These are phyloP conservation scores for Parauchenoglanis ngamensis DNA, from an alignment of 2,797 vertebrate species.

Conservation along the genomic window DNA sequence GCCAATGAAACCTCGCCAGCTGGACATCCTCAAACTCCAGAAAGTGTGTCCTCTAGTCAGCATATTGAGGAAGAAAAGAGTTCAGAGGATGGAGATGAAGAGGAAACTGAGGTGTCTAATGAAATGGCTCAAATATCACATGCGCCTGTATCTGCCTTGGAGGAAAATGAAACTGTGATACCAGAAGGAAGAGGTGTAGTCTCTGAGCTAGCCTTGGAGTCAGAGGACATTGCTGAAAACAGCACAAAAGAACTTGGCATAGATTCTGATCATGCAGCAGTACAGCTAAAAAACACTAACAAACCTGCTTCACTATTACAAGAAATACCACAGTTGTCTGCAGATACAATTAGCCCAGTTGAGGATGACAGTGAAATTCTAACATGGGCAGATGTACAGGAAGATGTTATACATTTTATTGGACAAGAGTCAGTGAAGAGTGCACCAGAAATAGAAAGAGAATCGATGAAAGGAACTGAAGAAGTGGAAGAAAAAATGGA, in stretches of 20 bases:
- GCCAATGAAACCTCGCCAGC: not conserved
- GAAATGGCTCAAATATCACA: constrained; percentile 55
- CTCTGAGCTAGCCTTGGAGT: constrained; percentile 34
- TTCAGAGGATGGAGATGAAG: constrained; percentile 54
- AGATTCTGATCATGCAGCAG: constrained; percentile 35
- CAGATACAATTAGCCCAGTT: constrained; percentile 28
- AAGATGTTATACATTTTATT: constrained; percentile 66
- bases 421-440: constrained; percentile 52
- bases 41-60: constrained; percentile 36
- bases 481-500: constrained; percentile 15
- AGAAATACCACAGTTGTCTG: constrained; percentile 23
- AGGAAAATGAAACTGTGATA: constrained; percentile 48
- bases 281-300: constrained; percentile 31
- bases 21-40: constrained; percentile 41
- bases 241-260: constrained; percentile 50
- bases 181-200: constrained; percentile 38
- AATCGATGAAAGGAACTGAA: not conserved
- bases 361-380: constrained; percentile 42
- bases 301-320: constrained; percentile 29
- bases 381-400: constrained; percentile 63
- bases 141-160: constrained; percentile 45
- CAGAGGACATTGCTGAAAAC: constrained; percentile 58
- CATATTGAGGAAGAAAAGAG: constrained; percentile 26
- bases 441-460: constrained; percentile 38
- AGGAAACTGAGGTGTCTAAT: constrained; percentile 48